Evolutionary conservation across 2,888 invertebrate genomes (phyloP).

Genomic region (Sinelater perroti): DNA sequence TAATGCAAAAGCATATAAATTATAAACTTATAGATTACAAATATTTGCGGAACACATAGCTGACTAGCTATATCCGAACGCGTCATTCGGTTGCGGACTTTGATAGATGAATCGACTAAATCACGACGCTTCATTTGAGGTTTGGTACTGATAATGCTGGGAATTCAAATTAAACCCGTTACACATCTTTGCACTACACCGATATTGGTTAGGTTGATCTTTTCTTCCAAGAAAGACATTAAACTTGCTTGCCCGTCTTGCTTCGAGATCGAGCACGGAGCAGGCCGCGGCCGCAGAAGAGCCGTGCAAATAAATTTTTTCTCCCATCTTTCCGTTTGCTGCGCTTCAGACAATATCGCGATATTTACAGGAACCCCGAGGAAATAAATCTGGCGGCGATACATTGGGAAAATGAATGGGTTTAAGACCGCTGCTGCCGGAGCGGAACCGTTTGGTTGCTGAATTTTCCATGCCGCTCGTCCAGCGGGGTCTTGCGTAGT

Average conservation of each 20-base stretch:
- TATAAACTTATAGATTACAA: slow-evolving; percentile 19
- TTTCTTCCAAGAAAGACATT: no score
- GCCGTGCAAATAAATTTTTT: not conserved
- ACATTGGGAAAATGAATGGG: slow-evolving; percentile 11
- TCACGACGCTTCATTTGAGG: slow-evolving; percentile 20
- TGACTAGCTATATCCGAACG: slow-evolving; percentile 17
- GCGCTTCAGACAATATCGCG: slow-evolving; percentile 4
- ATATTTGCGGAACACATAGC: slow-evolving; percentile 14
- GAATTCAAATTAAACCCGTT: slow-evolving; percentile 12
- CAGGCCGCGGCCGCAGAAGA: no score
- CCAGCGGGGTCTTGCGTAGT: not conserved
- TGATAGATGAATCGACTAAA: slow-evolving; percentile 22
- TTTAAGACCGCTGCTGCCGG: slow-evolving; percentile 8
- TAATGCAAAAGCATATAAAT: slow-evolving; percentile 14
- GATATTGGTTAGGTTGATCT: no score
- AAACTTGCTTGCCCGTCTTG: no score
- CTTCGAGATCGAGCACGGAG: no score
- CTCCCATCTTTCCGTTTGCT: slow-evolving; percentile 10
- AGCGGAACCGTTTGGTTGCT: slow-evolving; percentile 7
- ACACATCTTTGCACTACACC: slow-evolving; percentile 3
- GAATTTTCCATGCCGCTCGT: slow-evolving; percentile 10
- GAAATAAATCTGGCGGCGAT: slow-evolving; percentile 13
- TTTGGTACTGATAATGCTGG: slow-evolving; percentile 11
- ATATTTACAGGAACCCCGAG: slow-evolving; percentile 7
- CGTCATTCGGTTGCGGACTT: slow-evolving; percentile 16